Percentiles rank a stretch among this genome's conserved stretches.
These are phyloP conservation scores for Crotalus viridis DNA, from an alignment of 2,113 vertebrate species.

Conservation along the genomic window DNA sequence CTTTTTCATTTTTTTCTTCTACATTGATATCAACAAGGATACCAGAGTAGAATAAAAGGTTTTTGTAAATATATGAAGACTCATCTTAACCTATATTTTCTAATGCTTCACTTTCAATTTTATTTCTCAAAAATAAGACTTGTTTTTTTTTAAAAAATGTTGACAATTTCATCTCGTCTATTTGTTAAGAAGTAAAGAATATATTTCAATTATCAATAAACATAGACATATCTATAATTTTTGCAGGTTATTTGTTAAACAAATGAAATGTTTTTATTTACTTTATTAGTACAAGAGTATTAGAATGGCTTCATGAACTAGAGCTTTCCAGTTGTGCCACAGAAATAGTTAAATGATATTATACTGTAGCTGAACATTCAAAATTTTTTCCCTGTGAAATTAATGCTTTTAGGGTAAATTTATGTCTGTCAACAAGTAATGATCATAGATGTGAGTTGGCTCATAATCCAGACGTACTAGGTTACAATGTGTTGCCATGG, in stretches of 20 bases:
- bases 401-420: conserved; percentile 74
- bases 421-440: conserved; percentile 78
- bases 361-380: conserved; percentile 62
- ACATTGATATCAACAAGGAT: not conserved
- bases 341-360: conserved; percentile 67
- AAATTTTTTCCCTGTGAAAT: conserved; percentile 67
- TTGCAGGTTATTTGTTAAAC: conserved; percentile 27
- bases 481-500: conserved; percentile 76
- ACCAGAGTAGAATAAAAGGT: not conserved
- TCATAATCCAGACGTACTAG: conserved; percentile 76
- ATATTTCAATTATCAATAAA: not conserved
- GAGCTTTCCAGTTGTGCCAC: conserved; percentile 44
- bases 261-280: conserved; percentile 55
- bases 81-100: not conserved
- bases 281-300: conserved; percentile 53
- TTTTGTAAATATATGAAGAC: not conserved
- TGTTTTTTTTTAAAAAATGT: not conserved
- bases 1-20: not conserved
- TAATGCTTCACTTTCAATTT: conserved; percentile 2
- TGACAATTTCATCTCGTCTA: not conserved
- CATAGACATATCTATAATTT: not conserved
- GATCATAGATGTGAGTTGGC: conserved; percentile 75
- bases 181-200: conserved; percentile 8
- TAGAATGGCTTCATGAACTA: conserved; percentile 52
- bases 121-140: not conserved